Percentiles rank a stretch among this genome's conserved stretches.
phyloP scores from a whole-genome alignment of 2,888 invertebrate species.

The Parascotia fuliginaria region DNA sequence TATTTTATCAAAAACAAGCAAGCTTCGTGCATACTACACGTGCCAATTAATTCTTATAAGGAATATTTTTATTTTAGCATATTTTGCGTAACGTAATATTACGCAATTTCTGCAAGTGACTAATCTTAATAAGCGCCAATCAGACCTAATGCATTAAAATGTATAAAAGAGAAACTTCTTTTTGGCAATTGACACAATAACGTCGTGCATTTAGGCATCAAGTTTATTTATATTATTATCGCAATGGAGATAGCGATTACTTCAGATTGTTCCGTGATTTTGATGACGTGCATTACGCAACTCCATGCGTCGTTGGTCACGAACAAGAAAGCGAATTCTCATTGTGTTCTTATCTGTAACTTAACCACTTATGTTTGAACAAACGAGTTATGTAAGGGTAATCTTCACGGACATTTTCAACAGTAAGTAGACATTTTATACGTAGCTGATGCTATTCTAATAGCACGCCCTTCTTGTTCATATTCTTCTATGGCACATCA shows the following conservation, averaged over 20 bases:
- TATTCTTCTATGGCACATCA: no score
- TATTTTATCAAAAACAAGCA: no score
- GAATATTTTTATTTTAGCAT: no score
- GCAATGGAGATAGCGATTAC: constrained; percentile 35
- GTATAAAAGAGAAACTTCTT: no score
- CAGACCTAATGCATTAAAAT: no score
- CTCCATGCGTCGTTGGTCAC: constrained; percentile 54
- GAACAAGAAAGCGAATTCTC: constrained; percentile 59
- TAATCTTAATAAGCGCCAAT: no score
- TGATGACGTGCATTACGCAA: constrained; percentile 55
- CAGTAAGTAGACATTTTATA: constrained; percentile 10
- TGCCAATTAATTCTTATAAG: no score
- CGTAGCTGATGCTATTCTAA: neutral
- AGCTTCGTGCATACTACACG: no score
- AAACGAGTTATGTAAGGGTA: constrained; percentile 37
- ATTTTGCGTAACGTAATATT: no score
- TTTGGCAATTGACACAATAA: neutral
- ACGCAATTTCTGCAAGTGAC: no score
- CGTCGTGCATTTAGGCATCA: neutral
- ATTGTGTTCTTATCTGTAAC: constrained; percentile 40
- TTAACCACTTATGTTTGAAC: constrained; percentile 32
- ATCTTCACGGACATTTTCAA: constrained; percentile 18
- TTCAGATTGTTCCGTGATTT: constrained; percentile 32
- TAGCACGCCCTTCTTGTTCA: no score
- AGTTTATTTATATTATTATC: constrained; percentile 18